Percentiles rank a stretch among this genome's conserved stretches.
phyloP scores from a whole-genome alignment of 2,888 invertebrate species.

The Calliopum simillimum region DNA sequence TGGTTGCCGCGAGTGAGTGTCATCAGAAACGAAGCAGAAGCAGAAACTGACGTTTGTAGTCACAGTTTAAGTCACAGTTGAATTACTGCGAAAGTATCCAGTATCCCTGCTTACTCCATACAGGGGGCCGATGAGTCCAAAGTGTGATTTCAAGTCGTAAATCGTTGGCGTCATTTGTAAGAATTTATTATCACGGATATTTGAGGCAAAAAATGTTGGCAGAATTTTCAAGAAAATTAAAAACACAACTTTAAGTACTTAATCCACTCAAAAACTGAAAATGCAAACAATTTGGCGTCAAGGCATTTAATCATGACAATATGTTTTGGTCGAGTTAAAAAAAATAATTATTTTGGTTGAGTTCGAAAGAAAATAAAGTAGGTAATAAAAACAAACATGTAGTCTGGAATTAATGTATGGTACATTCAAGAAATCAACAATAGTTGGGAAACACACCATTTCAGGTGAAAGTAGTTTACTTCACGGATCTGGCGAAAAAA shows the following conservation, averaged over 20 bases:
- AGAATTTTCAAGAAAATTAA: conserved; percentile 20
- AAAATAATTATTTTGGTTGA: background rate
- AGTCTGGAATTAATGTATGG: too few relatives aligned
- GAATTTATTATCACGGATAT: background rate
- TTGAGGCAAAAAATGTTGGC: background rate
- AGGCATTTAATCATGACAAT: conserved; percentile 17
- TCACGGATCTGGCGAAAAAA: too few relatives aligned
- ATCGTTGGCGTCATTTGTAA: conserved; percentile 29
- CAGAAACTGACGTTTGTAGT: background rate
- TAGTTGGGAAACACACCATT: too few relatives aligned
- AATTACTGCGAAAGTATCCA: background rate
- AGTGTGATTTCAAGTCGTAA: conserved; percentile 32
- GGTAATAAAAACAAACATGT: background rate
- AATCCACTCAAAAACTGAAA: background rate
- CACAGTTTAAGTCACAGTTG: conserved; percentile 14
- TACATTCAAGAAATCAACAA: too few relatives aligned
- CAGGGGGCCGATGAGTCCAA: conserved; percentile 2
- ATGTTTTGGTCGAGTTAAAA: background rate
- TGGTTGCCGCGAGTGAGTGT: conserved; percentile 5
- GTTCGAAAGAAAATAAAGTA: conserved; percentile 12
- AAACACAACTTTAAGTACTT: conserved; percentile 29
- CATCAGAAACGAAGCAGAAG: conserved; percentile 2
- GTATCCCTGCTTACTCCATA: background rate
- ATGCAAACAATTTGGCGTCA: conserved; percentile 21
- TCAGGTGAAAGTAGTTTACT: too few relatives aligned